phyloP scores from a whole-genome alignment of 2,797 vertebrate species.

The Cryptoprocta ferox region DNA sequence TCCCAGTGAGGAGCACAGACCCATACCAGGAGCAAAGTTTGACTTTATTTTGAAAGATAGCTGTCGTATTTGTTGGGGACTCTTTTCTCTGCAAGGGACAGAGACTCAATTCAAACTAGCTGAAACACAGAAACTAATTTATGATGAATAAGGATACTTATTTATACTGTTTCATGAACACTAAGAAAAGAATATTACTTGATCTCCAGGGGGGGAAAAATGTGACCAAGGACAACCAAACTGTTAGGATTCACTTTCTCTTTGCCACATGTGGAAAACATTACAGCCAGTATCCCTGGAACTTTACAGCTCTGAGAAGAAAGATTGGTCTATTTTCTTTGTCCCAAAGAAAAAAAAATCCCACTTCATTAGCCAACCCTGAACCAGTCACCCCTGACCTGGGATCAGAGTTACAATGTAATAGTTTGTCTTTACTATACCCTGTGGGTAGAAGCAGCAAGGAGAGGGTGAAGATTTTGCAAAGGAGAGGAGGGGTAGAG shows the following conservation, averaged over 20 bases:
- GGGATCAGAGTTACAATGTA: constrained; percentile 1
- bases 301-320: constrained; percentile 21
- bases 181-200: constrained; percentile 1
- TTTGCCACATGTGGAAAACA: constrained; percentile 54
- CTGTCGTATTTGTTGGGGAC: not conserved
- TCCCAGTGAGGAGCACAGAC: not conserved
- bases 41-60: constrained; percentile 18
- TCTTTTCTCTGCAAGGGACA: not conserved
- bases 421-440: not conserved
- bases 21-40: not conserved
- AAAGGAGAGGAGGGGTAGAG: not conserved
- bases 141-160: not conserved
- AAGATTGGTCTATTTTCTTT: constrained; percentile 22
- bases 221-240: not conserved
- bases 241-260: constrained; percentile 39
- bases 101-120: not conserved
- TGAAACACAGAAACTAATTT: not conserved
- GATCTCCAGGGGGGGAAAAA: not conserved
- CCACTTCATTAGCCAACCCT: constrained; percentile 10
- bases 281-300: constrained; percentile 26
- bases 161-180: not conserved
- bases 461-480: not conserved
- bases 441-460: not conserved
- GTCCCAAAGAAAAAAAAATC: not conserved
- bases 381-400: not conserved